Base-by-base conservation (phyloP, 2,888 invertebrate species). In the Lumbricus terrestris region DNA sequence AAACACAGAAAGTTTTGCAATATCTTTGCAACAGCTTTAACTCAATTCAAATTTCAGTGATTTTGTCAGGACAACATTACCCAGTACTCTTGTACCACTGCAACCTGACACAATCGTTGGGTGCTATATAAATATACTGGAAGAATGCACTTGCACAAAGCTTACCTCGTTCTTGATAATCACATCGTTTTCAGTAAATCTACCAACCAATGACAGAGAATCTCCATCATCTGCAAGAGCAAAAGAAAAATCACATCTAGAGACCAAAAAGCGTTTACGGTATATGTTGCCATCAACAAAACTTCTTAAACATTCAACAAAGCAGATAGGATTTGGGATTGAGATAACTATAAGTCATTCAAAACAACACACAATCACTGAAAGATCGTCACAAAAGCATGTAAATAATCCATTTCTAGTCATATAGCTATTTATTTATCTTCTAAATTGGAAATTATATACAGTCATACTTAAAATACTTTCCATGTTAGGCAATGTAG, bases 101-200 rank as follows among this genome's bases (percentile, higher is more conserved):
- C 54, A 29, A 54, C 29, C 23, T 54, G 29, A 54, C 29, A 54
- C 29, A 23, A 11, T 29, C 29, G 29, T 29, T 5, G 13, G 29
- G 23, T 23, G 6, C 42, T 13, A 42, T 16, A 42, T 42, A 42
- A 42, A 42, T 29, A 29, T 3, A 54, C 54, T 54, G 23, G 13
- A 54, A 6, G 11, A 16, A 23, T 29, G 23, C n/a, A 69, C n/a
- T n/a, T 40, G n/a, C 23, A 3, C 29, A 54, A 29, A 42, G 42
- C 42, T 16, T 90, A 93, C 93, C 92, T 93, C 92, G 91, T 93
- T 93, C 89, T 93, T 91, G 40, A 93, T 92, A 38, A 91, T 91
- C 88, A 93, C 89, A 90, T 93, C 93, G 23, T 69, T 91, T n/a
- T n/a, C 88, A 29, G 20, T 90, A 40, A 38, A 38, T 18, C 33